These are phyloP conservation scores for Zosterops hypoxanthus DNA, from an alignment of 2,113 vertebrate species.

Conservation along the genomic window DNA sequence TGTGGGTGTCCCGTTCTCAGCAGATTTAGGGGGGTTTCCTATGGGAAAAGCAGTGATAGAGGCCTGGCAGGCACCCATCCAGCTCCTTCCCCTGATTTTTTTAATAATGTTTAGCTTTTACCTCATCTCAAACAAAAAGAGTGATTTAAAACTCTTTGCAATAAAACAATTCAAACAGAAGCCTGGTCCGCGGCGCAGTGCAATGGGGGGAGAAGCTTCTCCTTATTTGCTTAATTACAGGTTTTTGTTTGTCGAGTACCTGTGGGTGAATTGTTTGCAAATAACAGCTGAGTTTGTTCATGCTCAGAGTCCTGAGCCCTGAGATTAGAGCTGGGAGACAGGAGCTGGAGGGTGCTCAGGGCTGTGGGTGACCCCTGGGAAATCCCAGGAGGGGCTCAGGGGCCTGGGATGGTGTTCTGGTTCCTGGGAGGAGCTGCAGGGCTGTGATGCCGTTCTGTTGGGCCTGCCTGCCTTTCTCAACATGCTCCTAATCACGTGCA, in stretches of 20 bases:
- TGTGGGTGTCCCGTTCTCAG: not conserved
- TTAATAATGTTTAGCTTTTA: not conserved
- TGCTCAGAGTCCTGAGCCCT: not conserved
- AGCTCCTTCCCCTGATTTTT: not conserved
- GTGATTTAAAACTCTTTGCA: constrained; percentile 17
- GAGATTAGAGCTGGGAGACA: constrained; percentile 17
- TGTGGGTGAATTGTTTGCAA: constrained; percentile 48
- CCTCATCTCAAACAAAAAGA: constrained; percentile 26
- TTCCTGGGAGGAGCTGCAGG: not conserved
- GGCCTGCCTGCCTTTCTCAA: not conserved
- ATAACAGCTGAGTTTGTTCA: constrained; percentile 58
- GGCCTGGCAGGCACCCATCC: not conserved
- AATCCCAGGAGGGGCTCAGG: not conserved
- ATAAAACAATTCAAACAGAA: constrained; percentile 40
- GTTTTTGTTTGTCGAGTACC: constrained; percentile 46
- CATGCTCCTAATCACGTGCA: not conserved
- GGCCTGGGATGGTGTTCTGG: not conserved
- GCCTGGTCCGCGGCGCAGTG: not conserved
- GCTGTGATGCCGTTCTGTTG: not conserved
- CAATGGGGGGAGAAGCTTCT: not conserved
- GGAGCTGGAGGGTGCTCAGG: not conserved
- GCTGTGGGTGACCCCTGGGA: not conserved
- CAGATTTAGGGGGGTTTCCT: constrained; percentile 23
- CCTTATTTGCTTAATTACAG: constrained; percentile 25
- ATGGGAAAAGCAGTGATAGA: constrained; percentile 16